Conservation (phyloP, 2,888 invertebrate species). For the Mythimna impura region DNA sequence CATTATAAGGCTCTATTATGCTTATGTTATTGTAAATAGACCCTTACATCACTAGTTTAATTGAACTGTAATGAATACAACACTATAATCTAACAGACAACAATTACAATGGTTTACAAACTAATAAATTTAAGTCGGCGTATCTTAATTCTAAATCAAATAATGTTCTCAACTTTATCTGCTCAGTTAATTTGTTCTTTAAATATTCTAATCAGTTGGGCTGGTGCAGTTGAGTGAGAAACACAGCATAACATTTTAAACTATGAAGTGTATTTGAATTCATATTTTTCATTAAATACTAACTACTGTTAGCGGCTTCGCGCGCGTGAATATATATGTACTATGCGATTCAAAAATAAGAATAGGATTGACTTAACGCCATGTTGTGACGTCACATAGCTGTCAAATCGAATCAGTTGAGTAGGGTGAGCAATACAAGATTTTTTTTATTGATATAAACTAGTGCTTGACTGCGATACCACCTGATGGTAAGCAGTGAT, state of each 20-base stretch:
- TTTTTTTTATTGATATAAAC: too few relatives aligned
- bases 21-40: neutral
- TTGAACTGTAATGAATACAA: neutral
- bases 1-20: too few relatives aligned
- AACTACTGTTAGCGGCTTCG: too few relatives aligned
- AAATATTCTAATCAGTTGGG: constrained; percentile 24
- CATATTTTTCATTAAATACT: too few relatives aligned
- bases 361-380: too few relatives aligned
- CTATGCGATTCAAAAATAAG: too few relatives aligned
- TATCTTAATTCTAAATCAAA: constrained; percentile 30
- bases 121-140: constrained; percentile 1
- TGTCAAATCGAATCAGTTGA: too few relatives aligned
- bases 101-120: constrained; percentile 12
- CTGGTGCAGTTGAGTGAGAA: neutral
- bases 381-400: too few relatives aligned
- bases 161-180: constrained; percentile 11
- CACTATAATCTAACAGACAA: neutral
- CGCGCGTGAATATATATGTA: too few relatives aligned
- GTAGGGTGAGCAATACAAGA: too few relatives aligned
- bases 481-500: too few relatives aligned
- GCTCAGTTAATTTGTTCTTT: neutral
- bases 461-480: too few relatives aligned
- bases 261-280: neutral
- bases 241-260: neutral
- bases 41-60: neutral